Evolutionary conservation across 1,140 invertebrate species (phyloP), one percentile per base, ranked within the genome.

Genomic region (Calliopsis andreniformis): DNA sequence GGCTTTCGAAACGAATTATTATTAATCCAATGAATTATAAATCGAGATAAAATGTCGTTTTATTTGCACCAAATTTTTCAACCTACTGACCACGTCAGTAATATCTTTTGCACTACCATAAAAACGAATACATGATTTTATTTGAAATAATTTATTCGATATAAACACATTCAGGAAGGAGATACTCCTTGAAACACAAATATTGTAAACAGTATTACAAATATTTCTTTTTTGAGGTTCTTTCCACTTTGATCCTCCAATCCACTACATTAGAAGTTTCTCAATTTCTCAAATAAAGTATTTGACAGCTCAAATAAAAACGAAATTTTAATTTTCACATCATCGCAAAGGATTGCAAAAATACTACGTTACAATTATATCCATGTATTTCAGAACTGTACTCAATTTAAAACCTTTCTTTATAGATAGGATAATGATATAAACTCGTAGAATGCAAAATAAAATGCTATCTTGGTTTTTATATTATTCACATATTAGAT

Each of bases 311-410:
- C 3, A 51, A 66, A 49, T 28, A 39, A 28, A 23, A 59, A 45
- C 1, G 0, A n/a, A 58, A 32, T 47, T 25, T 47, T 32, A 8
- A 59, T 23, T 63, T 42, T 5, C 18, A 71, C 7, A 55, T 39
- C 18, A 3, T 49, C 30, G 23, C 32, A 62, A 30, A 64, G 69
- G 59, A 56, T 64, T 64, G 35, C 25, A 75, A 69, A 69, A 61
- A 59, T 69, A 51, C 64, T 59, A 68, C 43, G 32, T 7, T 61
- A 3, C 32, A 78, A 63, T 66, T 66, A 66, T 51, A 81, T 78
- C 23, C 53, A 61, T 81, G 80, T 82, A 82, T 82, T 81, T 82
- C 67, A 63, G 42, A 68, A 55, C 59, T 78, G 39, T 81, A 72
- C 56, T 45, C 47, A 82, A 78, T 78, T 77, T 47, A 35, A 47